A percentile compares a stretch with the other conserved stretches of the same genome.
These are phyloP conservation scores for Apotomis turbidana DNA, from an alignment of 2,888 invertebrate species.

Conservation along the genomic window DNA sequence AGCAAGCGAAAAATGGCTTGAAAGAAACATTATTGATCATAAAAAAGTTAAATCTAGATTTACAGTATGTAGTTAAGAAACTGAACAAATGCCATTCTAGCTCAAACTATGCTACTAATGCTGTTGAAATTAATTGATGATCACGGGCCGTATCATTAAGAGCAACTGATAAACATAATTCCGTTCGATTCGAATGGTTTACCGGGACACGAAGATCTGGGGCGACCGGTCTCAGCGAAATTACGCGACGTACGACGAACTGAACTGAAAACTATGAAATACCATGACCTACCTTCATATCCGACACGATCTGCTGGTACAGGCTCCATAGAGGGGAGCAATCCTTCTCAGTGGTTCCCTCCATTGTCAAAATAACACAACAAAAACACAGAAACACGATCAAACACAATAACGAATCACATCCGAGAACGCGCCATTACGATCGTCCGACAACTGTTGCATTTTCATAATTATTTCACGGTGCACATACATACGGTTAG, in stretches of 20 bases:
- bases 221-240: slow-evolving; percentile 53
- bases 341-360: slow-evolving; percentile 90
- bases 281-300: slow-evolving; percentile 94
- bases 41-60: neutral
- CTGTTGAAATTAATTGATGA: slow-evolving; percentile 26
- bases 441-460: slow-evolving; percentile 70
- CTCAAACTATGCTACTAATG: slow-evolving; percentile 10
- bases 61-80: neutral
- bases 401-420: slow-evolving; percentile 62
- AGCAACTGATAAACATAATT: slow-evolving; percentile 51
- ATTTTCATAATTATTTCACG: slow-evolving; percentile 58
- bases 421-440: slow-evolving; percentile 63
- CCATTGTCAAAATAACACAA: slow-evolving; percentile 84
- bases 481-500: slow-evolving; percentile 50
- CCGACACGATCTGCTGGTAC: slow-evolving; percentile 97
- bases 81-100: neutral
- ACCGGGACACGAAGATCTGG: slow-evolving; percentile 60
- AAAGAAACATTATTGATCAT: too few relatives aligned
- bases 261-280: slow-evolving; percentile 40
- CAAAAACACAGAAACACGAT: slow-evolving; percentile 62
- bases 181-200: slow-evolving; percentile 63
- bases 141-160: slow-evolving; percentile 41
- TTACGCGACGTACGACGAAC: slow-evolving; percentile 35
- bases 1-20: too few relatives aligned
- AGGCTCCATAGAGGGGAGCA: slow-evolving; percentile 95